Base-by-base conservation (phyloP, 2,797 vertebrate species). In the Helostoma temminkii region DNA sequence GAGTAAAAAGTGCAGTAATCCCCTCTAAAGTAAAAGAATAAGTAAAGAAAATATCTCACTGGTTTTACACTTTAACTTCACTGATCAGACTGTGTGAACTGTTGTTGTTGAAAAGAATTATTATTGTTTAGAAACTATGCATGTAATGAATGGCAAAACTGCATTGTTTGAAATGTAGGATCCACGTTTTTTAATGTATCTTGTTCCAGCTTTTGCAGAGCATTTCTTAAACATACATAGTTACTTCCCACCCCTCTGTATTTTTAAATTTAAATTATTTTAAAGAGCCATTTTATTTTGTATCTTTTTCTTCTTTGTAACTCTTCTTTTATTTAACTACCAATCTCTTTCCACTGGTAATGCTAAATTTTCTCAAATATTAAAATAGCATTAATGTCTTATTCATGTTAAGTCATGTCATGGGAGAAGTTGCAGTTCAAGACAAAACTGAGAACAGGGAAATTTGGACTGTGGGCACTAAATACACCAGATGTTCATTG, bases 401-500 rank as follows among this genome's bases (percentile, higher is more conserved):
- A 24, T 60, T 39, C 6, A 43, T 55, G 11, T 9, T 22, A 14
- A 47, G 43, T 58, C 3, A 26, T 39, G 43, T 18, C 16, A 30
- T 11, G 18, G 15, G 41, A n/a, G n/a, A n/a, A n/a, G n/a, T n/a
- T n/a, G 37, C 9, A 32, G 45, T 22, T 24, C 15, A 43, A 55
- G 43, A 28, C 2, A 5, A 67, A 9, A 42, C 5, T 0, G 19
- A 34, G 5, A 50, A 21, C n/a, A 21, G 21, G 46, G 43, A 37
- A 18, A 66, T 34, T 26, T 9, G 8, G 25, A 34, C 42, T 15
- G 11, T 36, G 26, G 36, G 21, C 36, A 61, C 18, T 48, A 45
- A 46, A 66, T 21, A 36, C 21, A 66, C 12, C 37, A 57, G 26
- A 47, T 69, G 45, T 63, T 75, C 32, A 62, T 66, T 63, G 57